Evolutionary conservation across 1,140 invertebrate species (phyloP).

Genomic region (Hermetia illucens): DNA sequence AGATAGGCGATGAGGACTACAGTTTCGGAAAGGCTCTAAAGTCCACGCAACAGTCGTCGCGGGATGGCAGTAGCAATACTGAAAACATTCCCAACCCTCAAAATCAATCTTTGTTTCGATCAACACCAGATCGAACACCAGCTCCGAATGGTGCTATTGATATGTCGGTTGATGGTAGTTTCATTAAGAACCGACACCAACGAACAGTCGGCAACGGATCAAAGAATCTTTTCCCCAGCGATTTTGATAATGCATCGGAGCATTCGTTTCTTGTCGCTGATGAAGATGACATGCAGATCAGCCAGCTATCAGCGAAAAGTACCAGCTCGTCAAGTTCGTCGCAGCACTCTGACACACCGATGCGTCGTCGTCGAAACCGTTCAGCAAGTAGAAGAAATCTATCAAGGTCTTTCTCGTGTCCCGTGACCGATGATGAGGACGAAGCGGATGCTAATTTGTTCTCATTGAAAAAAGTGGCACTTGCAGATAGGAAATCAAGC

Average conservation of each 20-base stretch:
- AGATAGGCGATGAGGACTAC: neutral
- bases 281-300: slow-evolving; percentile 22
- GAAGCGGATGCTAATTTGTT: neutral
- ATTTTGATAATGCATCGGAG: slow-evolving; percentile 3
- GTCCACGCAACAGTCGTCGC: neutral
- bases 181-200: slow-evolving; percentile 3
- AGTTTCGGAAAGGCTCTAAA: neutral
- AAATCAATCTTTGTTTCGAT: neutral
- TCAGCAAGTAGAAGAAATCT: slow-evolving; percentile 26
- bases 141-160: neutral
- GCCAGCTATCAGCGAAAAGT: slow-evolving; percentile 10
- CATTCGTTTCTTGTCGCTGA: slow-evolving; percentile 9
- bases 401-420: slow-evolving; percentile 22
- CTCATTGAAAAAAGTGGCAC: neutral
- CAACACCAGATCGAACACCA: neutral
- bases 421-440: slow-evolving; percentile 10
- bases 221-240: slow-evolving; percentile 4
- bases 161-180: neutral
- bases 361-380: slow-evolving; percentile 12
- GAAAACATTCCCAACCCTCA: slow-evolving; percentile 5
- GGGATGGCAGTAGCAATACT: neutral
- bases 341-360: slow-evolving; percentile 20
- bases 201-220: slow-evolving; percentile 3
- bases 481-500: neutral
- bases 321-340: slow-evolving; percentile 21